Conservation (phyloP, 1,140 invertebrate species). For the Matsumurasca onukii region DNA sequence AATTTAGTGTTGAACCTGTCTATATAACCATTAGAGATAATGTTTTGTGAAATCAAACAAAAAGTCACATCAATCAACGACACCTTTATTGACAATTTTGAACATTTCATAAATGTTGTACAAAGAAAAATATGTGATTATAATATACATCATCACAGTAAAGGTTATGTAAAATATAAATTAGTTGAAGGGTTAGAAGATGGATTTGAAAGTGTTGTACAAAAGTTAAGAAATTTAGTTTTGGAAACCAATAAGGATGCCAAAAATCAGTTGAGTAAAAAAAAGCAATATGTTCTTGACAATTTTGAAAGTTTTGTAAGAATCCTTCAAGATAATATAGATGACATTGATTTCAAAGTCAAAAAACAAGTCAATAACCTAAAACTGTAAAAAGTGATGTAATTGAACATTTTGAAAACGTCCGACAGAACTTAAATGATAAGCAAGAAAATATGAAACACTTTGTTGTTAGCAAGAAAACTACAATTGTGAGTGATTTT, state of each 20-base stretch:
- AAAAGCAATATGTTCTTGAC: background rate
- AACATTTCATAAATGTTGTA: too few species aligned
- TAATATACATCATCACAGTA: too few species aligned
- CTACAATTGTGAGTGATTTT: background rate
- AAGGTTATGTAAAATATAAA: too few species aligned
- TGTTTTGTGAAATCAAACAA: too few species aligned
- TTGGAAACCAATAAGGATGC: too few species aligned
- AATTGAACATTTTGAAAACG: background rate
- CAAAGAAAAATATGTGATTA: too few species aligned
- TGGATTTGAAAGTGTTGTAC: background rate
- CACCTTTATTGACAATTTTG: too few species aligned
- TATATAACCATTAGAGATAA: too few species aligned
- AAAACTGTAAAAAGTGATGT: background rate
- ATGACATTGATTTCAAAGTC: background rate
- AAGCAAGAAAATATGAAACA: background rate
- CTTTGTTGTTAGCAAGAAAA: background rate
- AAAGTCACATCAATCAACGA: too few species aligned
- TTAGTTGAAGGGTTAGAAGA: too few species aligned
- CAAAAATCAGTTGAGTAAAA: constrained; percentile 1
- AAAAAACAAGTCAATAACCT: background rate
- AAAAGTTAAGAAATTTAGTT: background rate
- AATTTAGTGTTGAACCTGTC: too few species aligned
- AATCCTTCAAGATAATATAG: too few species aligned
- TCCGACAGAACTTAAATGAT: background rate
- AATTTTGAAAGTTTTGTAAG: constrained; percentile 1